A percentile compares a stretch with the other conserved stretches of the same genome.
Conservation (phyloP, 2,888 invertebrate species). For the Pseudococcus jackbeardsleyi region DNA sequence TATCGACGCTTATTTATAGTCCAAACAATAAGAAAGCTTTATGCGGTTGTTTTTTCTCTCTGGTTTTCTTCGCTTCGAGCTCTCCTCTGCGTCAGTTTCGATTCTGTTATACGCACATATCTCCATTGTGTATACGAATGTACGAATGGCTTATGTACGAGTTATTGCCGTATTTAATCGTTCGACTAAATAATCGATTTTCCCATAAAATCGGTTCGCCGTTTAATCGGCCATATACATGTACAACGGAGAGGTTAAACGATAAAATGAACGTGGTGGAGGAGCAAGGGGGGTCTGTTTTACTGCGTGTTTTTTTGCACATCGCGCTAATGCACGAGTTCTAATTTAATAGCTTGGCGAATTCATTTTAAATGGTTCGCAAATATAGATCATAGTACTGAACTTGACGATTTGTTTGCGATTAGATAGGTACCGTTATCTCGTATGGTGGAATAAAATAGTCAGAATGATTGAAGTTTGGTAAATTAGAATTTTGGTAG, state of each 20-base stretch:
- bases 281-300: background rate
- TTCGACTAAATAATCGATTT: conserved; percentile 36
- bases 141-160: conserved; percentile 1
- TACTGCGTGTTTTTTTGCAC: conserved; percentile 10
- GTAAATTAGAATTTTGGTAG: too few species aligned
- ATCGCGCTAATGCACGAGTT: conserved; percentile 13
- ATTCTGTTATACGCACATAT: background rate
- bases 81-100: background rate
- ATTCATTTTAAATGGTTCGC: conserved; percentile 33
- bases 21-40: conserved; percentile 9
- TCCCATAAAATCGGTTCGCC: conserved; percentile 33
- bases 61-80: background rate
- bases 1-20: background rate
- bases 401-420: background rate
- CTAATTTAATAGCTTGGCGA: conserved; percentile 29
- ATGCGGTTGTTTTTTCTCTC: background rate
- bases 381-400: conserved; percentile 3
- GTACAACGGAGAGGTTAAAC: conserved; percentile 1
- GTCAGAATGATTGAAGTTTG: too few species aligned
- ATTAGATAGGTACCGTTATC: too few species aligned
- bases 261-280: background rate
- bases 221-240: conserved; percentile 24
- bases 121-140: conserved; percentile 5
- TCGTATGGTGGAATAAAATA: too few species aligned
- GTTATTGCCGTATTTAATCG: conserved; percentile 31